Evolutionary conservation across 2,797 vertebrate genomes (phyloP).

Genomic region (Streptopelia turtur): DNA sequence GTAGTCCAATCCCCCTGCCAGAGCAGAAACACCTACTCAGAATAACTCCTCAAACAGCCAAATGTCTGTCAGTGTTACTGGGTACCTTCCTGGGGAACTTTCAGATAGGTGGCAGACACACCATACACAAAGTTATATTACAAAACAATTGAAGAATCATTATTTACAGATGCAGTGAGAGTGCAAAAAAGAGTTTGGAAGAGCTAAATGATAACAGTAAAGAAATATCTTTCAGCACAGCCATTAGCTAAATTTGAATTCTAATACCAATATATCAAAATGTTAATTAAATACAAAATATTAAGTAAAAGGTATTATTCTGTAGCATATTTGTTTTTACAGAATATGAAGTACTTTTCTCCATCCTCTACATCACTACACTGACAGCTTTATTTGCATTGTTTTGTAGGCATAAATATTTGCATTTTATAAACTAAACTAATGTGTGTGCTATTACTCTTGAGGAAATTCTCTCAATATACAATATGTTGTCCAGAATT

Average conservation of each 20-base stretch:
- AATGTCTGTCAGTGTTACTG: neutral
- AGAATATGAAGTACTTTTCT: neutral
- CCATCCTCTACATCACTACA: neutral
- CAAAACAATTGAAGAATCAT: neutral
- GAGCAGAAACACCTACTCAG: too few species aligned
- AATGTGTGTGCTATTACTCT: neutral
- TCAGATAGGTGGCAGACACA: neutral
- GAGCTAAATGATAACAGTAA: neutral
- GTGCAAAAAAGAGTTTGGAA: neutral
- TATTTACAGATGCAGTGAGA: neutral
- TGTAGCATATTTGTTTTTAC: neutral
- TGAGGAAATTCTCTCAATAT: constrained; percentile 16
- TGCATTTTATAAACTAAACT: constrained; percentile 9
- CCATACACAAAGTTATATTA: neutral
- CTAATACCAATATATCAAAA: neutral
- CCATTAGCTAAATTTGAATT: neutral
- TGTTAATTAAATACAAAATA: neutral
- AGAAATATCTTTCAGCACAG: neutral
- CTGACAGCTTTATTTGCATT: neutral
- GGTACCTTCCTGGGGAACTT: neutral
- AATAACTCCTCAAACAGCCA: neutral
- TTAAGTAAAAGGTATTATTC: neutral
- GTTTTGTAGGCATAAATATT: constrained; percentile 1
- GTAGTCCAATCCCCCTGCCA: too few species aligned
- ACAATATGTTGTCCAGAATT: neutral